A percentile compares a stretch with the other conserved stretches of the same genome.
Evolutionary conservation across 2,888 invertebrate genomes (phyloP).

Genomic region (Eilema sororculum): DNA sequence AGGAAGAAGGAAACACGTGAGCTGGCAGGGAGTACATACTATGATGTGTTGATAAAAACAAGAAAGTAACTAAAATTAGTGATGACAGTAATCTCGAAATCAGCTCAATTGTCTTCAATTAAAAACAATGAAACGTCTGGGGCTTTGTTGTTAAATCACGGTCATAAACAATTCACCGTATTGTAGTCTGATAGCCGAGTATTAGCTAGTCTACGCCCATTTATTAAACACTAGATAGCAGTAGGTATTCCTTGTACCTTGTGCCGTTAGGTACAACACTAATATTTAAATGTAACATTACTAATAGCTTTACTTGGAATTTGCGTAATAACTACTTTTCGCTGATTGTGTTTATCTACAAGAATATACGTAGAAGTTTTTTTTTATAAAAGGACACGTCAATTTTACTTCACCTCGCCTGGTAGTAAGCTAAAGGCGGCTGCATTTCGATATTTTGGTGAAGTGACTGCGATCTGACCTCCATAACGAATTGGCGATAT

Average conservation of each 20-base stretch:
- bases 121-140: slow-evolving; percentile 14
- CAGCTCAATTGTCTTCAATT: slow-evolving; percentile 12
- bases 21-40: too few species aligned
- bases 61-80: not conserved
- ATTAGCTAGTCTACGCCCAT: not conserved
- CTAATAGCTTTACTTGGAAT: not conserved
- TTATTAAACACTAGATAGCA: not conserved
- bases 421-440: too few species aligned
- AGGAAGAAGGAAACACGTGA: too few species aligned
- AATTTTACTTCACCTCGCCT: too few species aligned
- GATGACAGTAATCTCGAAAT: slow-evolving; percentile 8
- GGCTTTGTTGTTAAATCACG: slow-evolving; percentile 4
- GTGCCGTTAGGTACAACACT: not conserved
- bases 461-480: too few species aligned
- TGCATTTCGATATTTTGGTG: too few species aligned
- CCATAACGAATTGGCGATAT: too few species aligned
- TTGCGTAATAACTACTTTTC: not conserved
- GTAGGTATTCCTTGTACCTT: not conserved
- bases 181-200: not conserved
- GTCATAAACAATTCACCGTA: not conserved
- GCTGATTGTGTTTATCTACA: too few species aligned
- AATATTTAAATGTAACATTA: not conserved
- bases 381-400: too few species aligned
- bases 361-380: too few species aligned
- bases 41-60: too few species aligned